Base-by-base conservation (phyloP, 2,888 invertebrate genomes). In the Sinohyriopsis cumingii region DNA sequence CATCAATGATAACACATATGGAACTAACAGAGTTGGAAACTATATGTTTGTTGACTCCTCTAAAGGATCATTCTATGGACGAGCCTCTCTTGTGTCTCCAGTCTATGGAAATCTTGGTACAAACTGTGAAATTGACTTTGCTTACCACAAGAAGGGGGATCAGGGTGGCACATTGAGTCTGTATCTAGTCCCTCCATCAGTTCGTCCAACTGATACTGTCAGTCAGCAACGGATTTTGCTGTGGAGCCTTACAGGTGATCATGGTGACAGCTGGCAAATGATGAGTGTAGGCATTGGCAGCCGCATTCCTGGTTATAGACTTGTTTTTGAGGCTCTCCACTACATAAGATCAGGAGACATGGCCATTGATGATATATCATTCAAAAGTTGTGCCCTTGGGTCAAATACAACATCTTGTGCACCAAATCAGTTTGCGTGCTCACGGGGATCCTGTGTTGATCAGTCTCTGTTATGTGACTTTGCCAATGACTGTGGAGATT, bases 311-410 rank as follows among this genome's bases (percentile, higher is more conserved):
- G 85, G 84, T 12, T 84, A 82, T 70, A 76, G 80, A 45, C 79
- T 88, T 18, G 79, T 82, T n/a, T 87, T 88, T 68, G 82, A 84
- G 73, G 80, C 83, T 22, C 68, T 80, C 1, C 80, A 82, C 54
- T 76, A 73, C 62, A 69, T 71, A 64, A 69, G 73, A 57, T 67
- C 74, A 25, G 82, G 78, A 28, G 83, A 82, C 25, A 82, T 84
- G 75, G 87, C 87, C 53, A 79, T 88, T 69, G 88, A 88, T 75
- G 88, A 88, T 71, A 79, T 88, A n/a, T 63, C 76, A 19, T 87
- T 87, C 69, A 77, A 64, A 0, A 74, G 78, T 56, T 86, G 86
- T 75, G 77, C 75, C 22, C 66, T 82, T 9, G 20, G 67, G 19
- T 25, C 70, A 3, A 75, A 69, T 18, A 56, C 75, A 28, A 69